Evolutionary conservation across 2,888 invertebrate genomes (phyloP).

Genomic region (Xanthia togata): DNA sequence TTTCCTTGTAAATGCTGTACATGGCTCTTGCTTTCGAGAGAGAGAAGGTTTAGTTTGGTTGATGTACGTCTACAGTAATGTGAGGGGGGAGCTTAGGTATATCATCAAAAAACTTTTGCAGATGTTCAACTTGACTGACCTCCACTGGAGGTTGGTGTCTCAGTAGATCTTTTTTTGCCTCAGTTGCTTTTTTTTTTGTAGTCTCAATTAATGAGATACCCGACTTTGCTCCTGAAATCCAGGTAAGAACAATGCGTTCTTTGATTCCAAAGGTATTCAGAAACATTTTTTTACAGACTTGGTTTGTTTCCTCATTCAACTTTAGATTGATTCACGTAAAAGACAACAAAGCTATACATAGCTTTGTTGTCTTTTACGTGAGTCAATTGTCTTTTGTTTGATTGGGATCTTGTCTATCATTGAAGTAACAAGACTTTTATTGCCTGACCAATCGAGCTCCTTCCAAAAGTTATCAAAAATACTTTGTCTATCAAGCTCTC

Average conservation of each 20-base stretch:
- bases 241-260: conserved; percentile 29
- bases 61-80: conserved; percentile 30
- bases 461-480: conserved; percentile 44
- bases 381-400: conserved; percentile 36
- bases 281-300: conserved; percentile 44
- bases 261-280: conserved; percentile 35
- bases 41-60: conserved; percentile 16
- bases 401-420: conserved; percentile 35
- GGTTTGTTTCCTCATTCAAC: conserved; percentile 29
- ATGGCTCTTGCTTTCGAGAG: too few relatives aligned
- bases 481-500: conserved; percentile 29
- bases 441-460: conserved; percentile 35
- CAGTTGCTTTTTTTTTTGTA: conserved; percentile 24
- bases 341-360: too few relatives aligned
- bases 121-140: conserved; percentile 30
- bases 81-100: neutral
- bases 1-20: too few relatives aligned
- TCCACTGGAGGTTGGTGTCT: conserved; percentile 28
- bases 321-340: too few relatives aligned
- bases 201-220: conserved; percentile 28
- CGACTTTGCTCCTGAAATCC: conserved; percentile 6
- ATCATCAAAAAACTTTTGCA: conserved; percentile 24
- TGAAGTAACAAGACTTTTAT: conserved; percentile 36
- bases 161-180: conserved; percentile 30
- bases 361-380: conserved; percentile 34